Evolutionary conservation across 2,113 vertebrate species (phyloP), one percentile per base, ranked within the genome.

Genomic region (Corythaixoides concolor): DNA sequence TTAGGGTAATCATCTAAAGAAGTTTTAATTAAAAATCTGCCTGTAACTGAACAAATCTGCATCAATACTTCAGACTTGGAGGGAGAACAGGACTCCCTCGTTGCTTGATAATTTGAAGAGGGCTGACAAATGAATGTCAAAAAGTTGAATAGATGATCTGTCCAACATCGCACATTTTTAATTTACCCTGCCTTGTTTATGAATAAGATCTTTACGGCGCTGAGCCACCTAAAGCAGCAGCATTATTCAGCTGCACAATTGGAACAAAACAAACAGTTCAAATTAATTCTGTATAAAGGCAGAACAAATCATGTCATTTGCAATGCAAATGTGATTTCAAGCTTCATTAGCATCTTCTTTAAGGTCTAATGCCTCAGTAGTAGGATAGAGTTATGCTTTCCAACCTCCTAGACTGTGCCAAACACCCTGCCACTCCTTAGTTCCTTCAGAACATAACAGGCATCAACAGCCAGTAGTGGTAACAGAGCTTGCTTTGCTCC

Each of bases 241-340:
- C 75, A 68, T 85, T 90, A 94, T 95, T 96, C 91, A 92, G 93
- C 75, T 19, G 68, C 69, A 94, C 94, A 95, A 91, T 62, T 62
- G 81, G 95, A 95, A 97, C 94, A 97, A 93, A 73, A 96, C 91
- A 68, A 93, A 77, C 95, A 67, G 60, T 26, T 85, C 89, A 24
- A 90, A 97, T 96, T 92, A 96, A 97, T 94, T 97, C 93, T 59
- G 20, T 27, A 60, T n/a, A 96, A 92, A 97, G 66, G 85, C 94
- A 78, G 95, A 97, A 97, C 96, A 96, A 97, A 97, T 95, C 67
- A 62, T 64, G 17, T 64, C 78, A 82, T 97, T 96, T 98, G 96
- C 95, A 97, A 97, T 96, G 95, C 93, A 97, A 94, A 98, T 96
- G 32, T 5, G 53, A 93, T 96, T 96, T 95, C 95, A 95, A 80